Conservation (phyloP, 2,113 vertebrate genomes). For the Embiotoca jacksoni region DNA sequence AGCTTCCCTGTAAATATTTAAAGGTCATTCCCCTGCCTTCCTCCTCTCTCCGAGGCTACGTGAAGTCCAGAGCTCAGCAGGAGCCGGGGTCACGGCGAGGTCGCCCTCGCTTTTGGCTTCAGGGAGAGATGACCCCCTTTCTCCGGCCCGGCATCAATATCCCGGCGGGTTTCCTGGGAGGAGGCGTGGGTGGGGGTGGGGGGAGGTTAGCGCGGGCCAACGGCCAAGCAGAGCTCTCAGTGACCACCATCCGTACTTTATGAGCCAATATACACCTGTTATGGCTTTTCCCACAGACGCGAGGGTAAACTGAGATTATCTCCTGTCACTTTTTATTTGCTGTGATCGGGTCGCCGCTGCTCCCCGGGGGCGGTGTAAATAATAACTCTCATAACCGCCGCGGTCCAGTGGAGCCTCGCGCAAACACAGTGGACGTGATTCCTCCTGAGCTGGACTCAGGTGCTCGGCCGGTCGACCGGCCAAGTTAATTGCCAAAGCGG, state of each 20-base stretch:
- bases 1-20: conserved; percentile 17
- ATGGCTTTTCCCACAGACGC: conserved; percentile 31
- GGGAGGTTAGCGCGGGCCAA: conserved; percentile 15
- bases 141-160: conserved; percentile 31
- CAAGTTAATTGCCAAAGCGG: conserved; percentile 40
- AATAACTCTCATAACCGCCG: conserved; percentile 35
- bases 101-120: conserved; percentile 36
- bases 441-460: conserved; percentile 34
- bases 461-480: conserved; percentile 12
- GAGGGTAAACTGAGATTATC: conserved; percentile 51
- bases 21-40: neutral
- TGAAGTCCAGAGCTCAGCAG: conserved; percentile 56
- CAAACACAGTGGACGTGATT: conserved; percentile 34
- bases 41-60: conserved; percentile 13
- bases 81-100: conserved; percentile 32
- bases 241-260: conserved; percentile 52
- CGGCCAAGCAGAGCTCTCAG: conserved; percentile 21
- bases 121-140: conserved; percentile 28
- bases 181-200: no score
- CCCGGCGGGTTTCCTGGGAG: conserved; percentile 11
- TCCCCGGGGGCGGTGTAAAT: conserved; percentile 35
- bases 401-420: conserved; percentile 18
- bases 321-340: conserved; percentile 55
- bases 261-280: conserved; percentile 62
- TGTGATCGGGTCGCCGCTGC: conserved; percentile 15